Evolutionary conservation across 1,140 invertebrate genomes (phyloP).

Genomic region (Orchesella cincta): DNA sequence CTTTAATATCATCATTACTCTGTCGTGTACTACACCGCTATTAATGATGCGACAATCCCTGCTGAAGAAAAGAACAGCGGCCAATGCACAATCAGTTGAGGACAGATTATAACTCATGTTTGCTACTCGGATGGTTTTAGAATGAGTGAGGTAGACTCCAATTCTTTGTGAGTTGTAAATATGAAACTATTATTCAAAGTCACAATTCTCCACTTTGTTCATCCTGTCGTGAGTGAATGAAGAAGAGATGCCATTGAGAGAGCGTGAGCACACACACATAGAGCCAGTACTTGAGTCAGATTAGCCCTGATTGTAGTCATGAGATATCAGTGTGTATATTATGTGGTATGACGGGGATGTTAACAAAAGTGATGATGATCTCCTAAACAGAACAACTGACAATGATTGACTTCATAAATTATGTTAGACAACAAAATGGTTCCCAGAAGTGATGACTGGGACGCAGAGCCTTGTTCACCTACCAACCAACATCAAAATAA

Average conservation of each 20-base stretch:
- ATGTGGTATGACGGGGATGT: too few species aligned
- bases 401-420: slow-evolving; percentile 19
- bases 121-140: neutral
- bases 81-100: too few species aligned
- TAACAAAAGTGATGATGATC: too few species aligned
- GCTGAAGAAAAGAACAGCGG: too few species aligned
- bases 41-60: too few species aligned
- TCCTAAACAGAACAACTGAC: neutral
- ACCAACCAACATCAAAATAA: neutral
- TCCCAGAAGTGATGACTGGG: neutral
- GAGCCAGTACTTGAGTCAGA: neutral
- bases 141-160: neutral
- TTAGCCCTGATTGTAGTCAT: neutral
- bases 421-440: neutral
- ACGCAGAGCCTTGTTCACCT: neutral
- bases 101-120: too few species aligned
- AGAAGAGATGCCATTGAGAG: neutral
- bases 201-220: slow-evolving; percentile 5
- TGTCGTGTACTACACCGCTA: too few species aligned
- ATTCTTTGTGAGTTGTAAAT: neutral
- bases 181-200: neutral
- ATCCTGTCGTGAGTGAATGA: neutral
- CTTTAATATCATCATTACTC: too few species aligned
- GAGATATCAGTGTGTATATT: too few species aligned
- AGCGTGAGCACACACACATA: neutral